Evolutionary conservation across 2,797 vertebrate species (phyloP).

Genomic region (Mormyrops boulengeri): DNA sequence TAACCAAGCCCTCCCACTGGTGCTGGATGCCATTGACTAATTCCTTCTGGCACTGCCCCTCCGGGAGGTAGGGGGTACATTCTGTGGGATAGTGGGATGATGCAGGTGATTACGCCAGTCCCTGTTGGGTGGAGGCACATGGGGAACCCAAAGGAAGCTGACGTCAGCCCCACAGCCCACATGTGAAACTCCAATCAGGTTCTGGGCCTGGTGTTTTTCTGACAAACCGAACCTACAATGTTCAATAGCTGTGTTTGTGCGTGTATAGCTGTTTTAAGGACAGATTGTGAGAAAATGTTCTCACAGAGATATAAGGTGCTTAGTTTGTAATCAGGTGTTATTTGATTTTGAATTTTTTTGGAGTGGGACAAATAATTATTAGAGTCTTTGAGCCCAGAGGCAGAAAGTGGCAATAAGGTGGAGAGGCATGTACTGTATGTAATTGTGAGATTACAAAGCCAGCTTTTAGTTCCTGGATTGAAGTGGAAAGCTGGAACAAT

Average conservation of each 20-base stretch:
- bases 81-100: background rate
- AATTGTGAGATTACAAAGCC: background rate
- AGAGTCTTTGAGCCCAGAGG: background rate
- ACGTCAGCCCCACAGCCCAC: background rate
- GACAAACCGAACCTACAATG: background rate
- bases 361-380: background rate
- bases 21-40: background rate
- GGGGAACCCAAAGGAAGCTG: background rate
- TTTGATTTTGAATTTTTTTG: background rate
- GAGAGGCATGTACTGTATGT: background rate
- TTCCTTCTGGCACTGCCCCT: background rate
- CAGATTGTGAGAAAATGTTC: background rate
- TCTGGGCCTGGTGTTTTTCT: background rate
- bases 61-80: background rate
- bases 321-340: background rate
- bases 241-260: background rate
- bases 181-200: background rate
- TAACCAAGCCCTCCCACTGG: background rate
- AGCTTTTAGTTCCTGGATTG: background rate
- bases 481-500: conserved; percentile 34
- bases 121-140: background rate
- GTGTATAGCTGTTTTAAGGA: background rate
- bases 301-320: background rate
- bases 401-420: background rate
- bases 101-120: background rate